These are phyloP conservation scores for Drosophila heteroneura DNA, from an alignment of 2,888 invertebrate genomes.

Conservation along the genomic window DNA sequence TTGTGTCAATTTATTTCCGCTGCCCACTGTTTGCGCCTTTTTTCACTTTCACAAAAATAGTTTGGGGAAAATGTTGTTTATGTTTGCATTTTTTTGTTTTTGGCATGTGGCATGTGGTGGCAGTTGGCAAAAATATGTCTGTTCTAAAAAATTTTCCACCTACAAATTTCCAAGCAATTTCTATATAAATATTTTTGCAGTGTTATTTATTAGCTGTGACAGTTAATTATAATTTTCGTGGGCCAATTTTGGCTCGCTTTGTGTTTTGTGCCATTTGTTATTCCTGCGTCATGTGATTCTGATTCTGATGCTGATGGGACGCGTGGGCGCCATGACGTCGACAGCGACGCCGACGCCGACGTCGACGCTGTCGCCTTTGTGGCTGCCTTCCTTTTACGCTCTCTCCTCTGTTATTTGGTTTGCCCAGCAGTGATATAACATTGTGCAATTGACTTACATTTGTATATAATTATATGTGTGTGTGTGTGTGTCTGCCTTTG, in stretches of 20 bases:
- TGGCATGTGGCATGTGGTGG: slow-evolving; percentile 55
- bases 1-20: slow-evolving; percentile 41
- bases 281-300: slow-evolving; percentile 69
- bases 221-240: slow-evolving; percentile 54
- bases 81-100: slow-evolving; percentile 21
- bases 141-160: slow-evolving; percentile 59
- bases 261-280: slow-evolving; percentile 28
- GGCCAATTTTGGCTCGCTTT: slow-evolving; percentile 15
- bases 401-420: slow-evolving; percentile 8
- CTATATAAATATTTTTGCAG: slow-evolving; percentile 13
- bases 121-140: slow-evolving; percentile 34
- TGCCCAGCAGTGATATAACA: slow-evolving; percentile 45
- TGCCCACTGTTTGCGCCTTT: slow-evolving; percentile 47
- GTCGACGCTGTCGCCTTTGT: slow-evolving; percentile 37
- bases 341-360: slow-evolving; percentile 38
- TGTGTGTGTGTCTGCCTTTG: background rate
- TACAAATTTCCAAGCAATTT: slow-evolving; percentile 14
- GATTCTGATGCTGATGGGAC: slow-evolving; percentile 42
- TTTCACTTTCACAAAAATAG: slow-evolving; percentile 20
- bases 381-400: slow-evolving; percentile 36
- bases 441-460: slow-evolving; percentile 6
- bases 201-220: slow-evolving; percentile 35
- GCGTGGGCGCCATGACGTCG: slow-evolving; percentile 76
- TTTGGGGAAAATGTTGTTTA: slow-evolving; percentile 24
- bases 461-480: background rate